Evolutionary conservation across 2,888 invertebrate species (phyloP), one percentile per base, ranked within the genome.

Genomic region (Schizaphis graminum): DNA sequence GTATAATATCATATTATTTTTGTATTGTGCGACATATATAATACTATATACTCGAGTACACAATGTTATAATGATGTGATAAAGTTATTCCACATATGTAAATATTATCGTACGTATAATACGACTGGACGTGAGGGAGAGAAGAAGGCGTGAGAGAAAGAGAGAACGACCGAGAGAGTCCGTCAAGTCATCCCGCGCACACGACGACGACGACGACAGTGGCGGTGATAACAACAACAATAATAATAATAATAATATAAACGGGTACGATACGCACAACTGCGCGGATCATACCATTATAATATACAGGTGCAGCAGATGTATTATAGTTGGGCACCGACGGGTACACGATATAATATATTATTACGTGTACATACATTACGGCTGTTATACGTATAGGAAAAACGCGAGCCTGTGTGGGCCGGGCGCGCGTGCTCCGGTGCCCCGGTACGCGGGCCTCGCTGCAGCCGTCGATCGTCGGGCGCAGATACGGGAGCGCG

Each of bases 401-500:
- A 77, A 35, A 77, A 35, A 21, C 35, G 21, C 77, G 35, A 35
- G 35, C 8, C 77, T 77, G 77, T 77, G 77, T 77, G 77, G 77
- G 35, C 77, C 35, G 16, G 1, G 16, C 67, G 67, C 67, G 67
- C 67, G 77, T 77, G 77, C 77, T 77, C 77, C 77, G 35, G 16
- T 35, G 13, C 49, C 67, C 67, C n/a, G 67, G 86, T 67, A n/a
- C 87, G 67, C 87, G 28, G 8, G 53, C 88, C 1, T n/a, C 26
- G 16, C n/a, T 89, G 87, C 47, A 21, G 88, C 89, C 35, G 84
- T 21, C 77, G 92, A 92, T 92, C 67, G 88, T 53, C 92, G 49
- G 92, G 67, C 41, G 28, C 41, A 92, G 92, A 92, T 92, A 88
- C 26, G 57, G 26, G 35, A 35, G 86, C 26, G 67, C 28, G n/a